These are phyloP conservation scores for Schizaphis graminum DNA, from an alignment of 2,888 invertebrate genomes.

Conservation along the genomic window DNA sequence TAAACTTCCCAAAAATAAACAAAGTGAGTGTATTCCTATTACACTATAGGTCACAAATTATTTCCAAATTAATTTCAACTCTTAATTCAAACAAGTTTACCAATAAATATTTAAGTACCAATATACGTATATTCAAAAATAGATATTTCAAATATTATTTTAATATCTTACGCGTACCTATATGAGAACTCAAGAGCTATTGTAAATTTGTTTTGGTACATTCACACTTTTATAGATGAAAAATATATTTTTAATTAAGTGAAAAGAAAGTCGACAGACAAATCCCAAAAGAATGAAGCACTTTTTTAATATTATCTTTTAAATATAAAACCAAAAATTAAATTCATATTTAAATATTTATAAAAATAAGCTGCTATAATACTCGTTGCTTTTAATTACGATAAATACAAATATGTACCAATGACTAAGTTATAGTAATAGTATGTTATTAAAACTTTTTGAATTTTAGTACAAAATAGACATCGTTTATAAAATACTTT, in stretches of 20 bases:
- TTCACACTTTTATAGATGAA: not conserved
- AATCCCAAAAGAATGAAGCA: not conserved
- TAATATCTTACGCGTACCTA: not conserved
- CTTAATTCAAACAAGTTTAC: not conserved
- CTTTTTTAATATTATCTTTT: not conserved
- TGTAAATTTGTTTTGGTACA: not conserved
- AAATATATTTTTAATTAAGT: not conserved
- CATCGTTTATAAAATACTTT: not conserved
- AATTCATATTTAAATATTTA: not conserved
- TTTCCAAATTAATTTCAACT: not conserved
- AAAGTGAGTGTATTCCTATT: not conserved
- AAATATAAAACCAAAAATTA: constrained; percentile 3
- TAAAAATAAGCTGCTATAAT: not conserved
- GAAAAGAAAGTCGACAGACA: not conserved
- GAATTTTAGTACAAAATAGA: not conserved
- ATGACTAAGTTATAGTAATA: too few species aligned
- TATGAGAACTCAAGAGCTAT: not conserved
- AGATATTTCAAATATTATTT: not conserved
- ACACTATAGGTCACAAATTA: not conserved
- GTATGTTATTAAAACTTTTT: not conserved
- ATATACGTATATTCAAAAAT: not conserved
- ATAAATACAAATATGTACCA: not conserved
- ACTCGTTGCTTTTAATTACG: not conserved
- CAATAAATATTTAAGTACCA: not conserved
- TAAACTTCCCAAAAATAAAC: too few species aligned